Conservation (phyloP, 2,797 vertebrate species). For the Percopsis omiscomaycus region DNA sequence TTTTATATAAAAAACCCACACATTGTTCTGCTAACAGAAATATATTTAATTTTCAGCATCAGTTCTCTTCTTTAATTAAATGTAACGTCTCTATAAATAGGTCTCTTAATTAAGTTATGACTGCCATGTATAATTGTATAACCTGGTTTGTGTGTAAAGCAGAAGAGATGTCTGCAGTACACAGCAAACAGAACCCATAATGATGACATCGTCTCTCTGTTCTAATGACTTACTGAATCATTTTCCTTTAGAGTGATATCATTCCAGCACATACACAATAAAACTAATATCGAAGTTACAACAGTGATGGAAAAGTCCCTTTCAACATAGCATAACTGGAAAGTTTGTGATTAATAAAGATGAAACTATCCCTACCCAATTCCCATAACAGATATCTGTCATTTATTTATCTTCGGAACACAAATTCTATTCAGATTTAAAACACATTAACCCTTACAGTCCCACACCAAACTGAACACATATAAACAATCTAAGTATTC, state of each 20-base stretch:
- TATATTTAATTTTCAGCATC: too few species aligned
- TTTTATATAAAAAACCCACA: background rate
- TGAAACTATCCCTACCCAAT: background rate
- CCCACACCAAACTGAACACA: background rate
- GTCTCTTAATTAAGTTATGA: too few species aligned
- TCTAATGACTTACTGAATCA: too few species aligned
- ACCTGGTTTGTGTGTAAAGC: too few species aligned
- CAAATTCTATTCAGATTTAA: background rate
- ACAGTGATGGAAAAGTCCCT: background rate
- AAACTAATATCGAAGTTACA: background rate
- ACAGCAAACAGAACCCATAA: too few species aligned
- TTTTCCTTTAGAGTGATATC: background rate
- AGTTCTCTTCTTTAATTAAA: too few species aligned
- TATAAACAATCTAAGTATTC: conserved; percentile 1
- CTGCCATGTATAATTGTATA: too few species aligned
- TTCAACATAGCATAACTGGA: background rate
- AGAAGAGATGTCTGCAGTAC: too few species aligned
- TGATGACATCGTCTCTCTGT: too few species aligned
- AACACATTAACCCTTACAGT: background rate
- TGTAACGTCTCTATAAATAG: too few species aligned
- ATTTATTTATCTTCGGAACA: background rate
- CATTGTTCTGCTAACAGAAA: too few species aligned
- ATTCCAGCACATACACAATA: background rate
- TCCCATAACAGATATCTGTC: background rate
- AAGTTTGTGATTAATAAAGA: background rate